Base-by-base conservation (phyloP, 2,888 invertebrate species). In the Phyllotreta cruciferae region DNA sequence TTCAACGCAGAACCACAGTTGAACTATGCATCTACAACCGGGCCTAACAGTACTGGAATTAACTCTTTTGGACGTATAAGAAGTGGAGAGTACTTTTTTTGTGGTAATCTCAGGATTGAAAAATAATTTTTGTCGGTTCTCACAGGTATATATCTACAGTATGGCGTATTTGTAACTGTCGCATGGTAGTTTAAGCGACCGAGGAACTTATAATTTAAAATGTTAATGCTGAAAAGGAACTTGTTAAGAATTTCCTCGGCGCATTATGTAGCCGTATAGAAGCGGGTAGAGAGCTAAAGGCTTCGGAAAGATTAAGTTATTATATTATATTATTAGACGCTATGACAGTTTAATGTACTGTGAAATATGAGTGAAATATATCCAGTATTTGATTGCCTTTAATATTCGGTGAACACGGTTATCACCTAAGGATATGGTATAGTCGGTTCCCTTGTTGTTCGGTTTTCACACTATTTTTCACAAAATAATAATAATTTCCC, bases 311-410 rank as follows among this genome's bases (percentile, higher is more conserved):
- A 79, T 79, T 79, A 79, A 78, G 78, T 78, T 79, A 79, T 79
- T 79, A 79, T 79, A 78, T 79, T 78, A 79, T 75, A 75, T 78
- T 79, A 79, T 79, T 79, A 79, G 78, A 73, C 69, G 72, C 73
- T 75, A 74, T 78, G 78, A 79, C 79, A 79, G 78, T 77, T 79
- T 79, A 79, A 79, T 78, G 77, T 78, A 75, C 77, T 79, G 78
- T 79, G 78, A 79, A 79, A 79, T 79, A 79, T 78, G 78, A 74
- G 73, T 73, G 71, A 74, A 75, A 74, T 69, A 72, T 73, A 70
- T 72, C 72, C 74, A 75, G 69, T 72, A 76, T 76, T 74, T 75
- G 73, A 73, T 73, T 70, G 66, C 75, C 47, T 45, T 62, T 66
- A 62, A 69, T 63, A 56, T 60, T 54, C 13, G 49, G 41, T 38